These are phyloP conservation scores for Gastrophryne carolinensis DNA, from an alignment of 2,797 vertebrate genomes.

Conservation along the genomic window DNA sequence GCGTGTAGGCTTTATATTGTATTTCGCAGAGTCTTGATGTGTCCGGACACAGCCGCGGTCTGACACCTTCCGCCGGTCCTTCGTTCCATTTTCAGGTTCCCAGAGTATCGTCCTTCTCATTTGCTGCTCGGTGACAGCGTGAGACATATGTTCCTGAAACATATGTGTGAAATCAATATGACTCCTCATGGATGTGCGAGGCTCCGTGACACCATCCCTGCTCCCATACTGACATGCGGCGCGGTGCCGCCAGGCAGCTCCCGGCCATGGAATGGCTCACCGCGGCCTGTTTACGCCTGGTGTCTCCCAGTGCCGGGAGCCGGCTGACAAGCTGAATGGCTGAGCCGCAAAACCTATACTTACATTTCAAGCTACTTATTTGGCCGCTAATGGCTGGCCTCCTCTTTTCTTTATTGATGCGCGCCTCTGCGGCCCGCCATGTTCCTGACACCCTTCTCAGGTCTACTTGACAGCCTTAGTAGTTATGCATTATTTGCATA, in stretches of 20 bases:
- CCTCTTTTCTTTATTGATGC: too few relatives aligned
- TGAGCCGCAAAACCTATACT: background rate
- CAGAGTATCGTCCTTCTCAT: background rate
- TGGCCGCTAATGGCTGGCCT: background rate
- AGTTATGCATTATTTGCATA: too few relatives aligned
- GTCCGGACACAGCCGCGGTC: background rate
- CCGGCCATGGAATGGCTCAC: background rate
- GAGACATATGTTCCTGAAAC: conserved; percentile 23
- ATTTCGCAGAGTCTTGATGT: background rate
- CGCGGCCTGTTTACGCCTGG: background rate
- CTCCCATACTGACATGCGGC: background rate
- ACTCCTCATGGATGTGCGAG: conserved; percentile 18
- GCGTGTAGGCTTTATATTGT: background rate
- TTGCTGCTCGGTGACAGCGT: background rate
- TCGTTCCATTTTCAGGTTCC: conserved; percentile 18
- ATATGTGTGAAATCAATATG: conserved; percentile 22
- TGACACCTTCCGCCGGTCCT: background rate
- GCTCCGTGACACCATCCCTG: conserved; percentile 10
- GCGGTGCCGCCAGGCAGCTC: conserved; percentile 5
- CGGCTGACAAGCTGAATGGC: background rate
- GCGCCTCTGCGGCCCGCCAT: too few relatives aligned
- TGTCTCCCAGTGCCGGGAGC: background rate
- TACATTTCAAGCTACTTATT: background rate
- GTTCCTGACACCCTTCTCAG: too few relatives aligned
- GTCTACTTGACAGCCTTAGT: too few relatives aligned